Evolutionary conservation across 2,113 vertebrate species (phyloP).

Genomic region (Anhinga rufa): DNA sequence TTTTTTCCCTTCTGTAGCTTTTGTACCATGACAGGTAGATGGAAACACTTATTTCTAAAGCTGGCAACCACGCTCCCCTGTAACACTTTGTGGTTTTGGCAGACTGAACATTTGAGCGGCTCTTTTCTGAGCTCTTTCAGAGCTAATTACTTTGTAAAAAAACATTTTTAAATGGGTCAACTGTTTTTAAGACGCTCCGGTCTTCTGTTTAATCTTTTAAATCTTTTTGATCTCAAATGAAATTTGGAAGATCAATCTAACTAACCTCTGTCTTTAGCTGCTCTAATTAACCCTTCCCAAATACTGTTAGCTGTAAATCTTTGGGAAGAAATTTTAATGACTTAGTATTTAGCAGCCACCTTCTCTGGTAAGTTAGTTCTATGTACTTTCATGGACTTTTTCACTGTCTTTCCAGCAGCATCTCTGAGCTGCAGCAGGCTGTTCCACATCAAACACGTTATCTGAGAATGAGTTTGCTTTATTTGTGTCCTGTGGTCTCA

Average conservation of each 20-base stretch:
- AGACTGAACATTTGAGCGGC: background rate
- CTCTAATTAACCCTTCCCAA: background rate
- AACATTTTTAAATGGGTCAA: background rate
- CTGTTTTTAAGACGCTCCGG: background rate
- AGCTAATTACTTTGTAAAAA: background rate
- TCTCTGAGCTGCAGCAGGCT: background rate
- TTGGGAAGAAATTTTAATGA: background rate
- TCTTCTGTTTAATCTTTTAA: background rate
- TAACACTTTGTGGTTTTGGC: background rate
- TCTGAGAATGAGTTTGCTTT: background rate
- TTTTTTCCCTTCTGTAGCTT: background rate
- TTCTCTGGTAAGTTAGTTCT: background rate
- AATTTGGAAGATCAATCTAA: background rate
- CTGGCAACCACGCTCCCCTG: background rate
- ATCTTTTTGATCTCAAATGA: background rate
- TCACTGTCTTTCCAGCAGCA: background rate
- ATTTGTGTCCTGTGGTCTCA: background rate
- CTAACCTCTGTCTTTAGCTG: background rate
- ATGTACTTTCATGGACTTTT: background rate
- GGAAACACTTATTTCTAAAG: background rate
- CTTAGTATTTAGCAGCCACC: background rate
- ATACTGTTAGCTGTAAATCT: background rate
- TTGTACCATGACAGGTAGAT: background rate
- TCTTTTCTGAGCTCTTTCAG: background rate
- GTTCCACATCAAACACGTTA: background rate